phyloP scores from a whole-genome alignment of 2,113 vertebrate species.

The Crotalus helleri region DNA sequence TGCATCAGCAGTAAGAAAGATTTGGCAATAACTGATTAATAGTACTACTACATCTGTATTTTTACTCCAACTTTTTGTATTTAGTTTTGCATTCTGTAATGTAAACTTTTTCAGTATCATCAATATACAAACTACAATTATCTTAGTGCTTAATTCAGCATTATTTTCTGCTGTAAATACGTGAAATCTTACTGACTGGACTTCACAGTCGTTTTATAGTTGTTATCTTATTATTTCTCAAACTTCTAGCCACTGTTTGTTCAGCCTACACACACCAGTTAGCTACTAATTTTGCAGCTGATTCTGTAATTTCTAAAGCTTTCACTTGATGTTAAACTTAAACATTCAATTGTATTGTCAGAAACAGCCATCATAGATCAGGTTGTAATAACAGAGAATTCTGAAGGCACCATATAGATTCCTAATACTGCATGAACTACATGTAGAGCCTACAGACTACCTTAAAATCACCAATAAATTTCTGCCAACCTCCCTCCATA shows the following conservation, averaged over 20 bases:
- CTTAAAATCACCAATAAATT: not conserved
- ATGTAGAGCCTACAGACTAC: not conserved
- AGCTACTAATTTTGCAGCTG: not conserved
- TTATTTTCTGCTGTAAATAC: not conserved
- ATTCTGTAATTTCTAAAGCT: not conserved
- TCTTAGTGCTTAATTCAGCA: not conserved
- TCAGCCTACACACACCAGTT: not conserved
- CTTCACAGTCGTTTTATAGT: not conserved
- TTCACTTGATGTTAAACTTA: not conserved
- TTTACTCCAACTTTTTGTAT: not conserved
- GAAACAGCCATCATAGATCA: not conserved
- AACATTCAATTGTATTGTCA: not conserved
- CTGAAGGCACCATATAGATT: not conserved
- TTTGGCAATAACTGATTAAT: not conserved
- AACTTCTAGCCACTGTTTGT: not conserved
- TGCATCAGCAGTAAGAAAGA: not conserved
- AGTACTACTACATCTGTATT: not conserved
- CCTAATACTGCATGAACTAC: not conserved
- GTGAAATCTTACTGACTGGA: not conserved
- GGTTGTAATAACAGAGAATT: not conserved
- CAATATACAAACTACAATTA: not conserved
- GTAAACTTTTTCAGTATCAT: not conserved
- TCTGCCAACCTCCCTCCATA: not conserved
- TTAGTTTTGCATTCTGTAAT: not conserved
- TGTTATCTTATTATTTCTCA: not conserved